Conservation (phyloP, 2,113 vertebrate genomes). For the Pseudorectes ferrugineus region DNA sequence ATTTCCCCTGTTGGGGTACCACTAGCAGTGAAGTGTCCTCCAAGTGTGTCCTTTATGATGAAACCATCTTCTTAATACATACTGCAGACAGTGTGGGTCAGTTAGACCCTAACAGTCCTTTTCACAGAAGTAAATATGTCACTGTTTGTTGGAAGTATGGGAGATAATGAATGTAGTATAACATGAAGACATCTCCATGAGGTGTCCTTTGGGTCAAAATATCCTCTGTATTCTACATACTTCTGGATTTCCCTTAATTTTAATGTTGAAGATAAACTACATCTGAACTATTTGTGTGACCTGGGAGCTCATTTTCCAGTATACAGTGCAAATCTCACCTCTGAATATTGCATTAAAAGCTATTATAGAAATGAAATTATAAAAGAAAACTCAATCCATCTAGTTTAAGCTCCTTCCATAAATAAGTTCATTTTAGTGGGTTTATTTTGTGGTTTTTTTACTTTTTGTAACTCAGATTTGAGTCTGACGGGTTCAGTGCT, state of each 20-base stretch:
- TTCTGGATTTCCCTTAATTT: neutral
- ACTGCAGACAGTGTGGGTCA: neutral
- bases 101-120: neutral
- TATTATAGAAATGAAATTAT: neutral
- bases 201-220: neutral
- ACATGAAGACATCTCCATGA: neutral
- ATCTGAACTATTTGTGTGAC: neutral
- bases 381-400: neutral
- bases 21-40: neutral
- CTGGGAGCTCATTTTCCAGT: neutral
- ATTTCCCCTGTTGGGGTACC: neutral
- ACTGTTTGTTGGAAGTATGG: neutral
- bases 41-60: neutral
- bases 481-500: neutral
- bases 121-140: neutral
- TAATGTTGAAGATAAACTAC: neutral
- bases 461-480: neutral
- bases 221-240: neutral
- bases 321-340: neutral
- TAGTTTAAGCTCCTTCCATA: neutral
- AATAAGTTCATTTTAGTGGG: neutral
- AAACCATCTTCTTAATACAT: neutral
- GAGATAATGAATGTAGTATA: neutral
- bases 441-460: neutral
- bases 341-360: neutral